These are phyloP conservation scores for Teleogryllus occipitalis DNA, from an alignment of 1,140 invertebrate genomes.

Conservation along the genomic window DNA sequence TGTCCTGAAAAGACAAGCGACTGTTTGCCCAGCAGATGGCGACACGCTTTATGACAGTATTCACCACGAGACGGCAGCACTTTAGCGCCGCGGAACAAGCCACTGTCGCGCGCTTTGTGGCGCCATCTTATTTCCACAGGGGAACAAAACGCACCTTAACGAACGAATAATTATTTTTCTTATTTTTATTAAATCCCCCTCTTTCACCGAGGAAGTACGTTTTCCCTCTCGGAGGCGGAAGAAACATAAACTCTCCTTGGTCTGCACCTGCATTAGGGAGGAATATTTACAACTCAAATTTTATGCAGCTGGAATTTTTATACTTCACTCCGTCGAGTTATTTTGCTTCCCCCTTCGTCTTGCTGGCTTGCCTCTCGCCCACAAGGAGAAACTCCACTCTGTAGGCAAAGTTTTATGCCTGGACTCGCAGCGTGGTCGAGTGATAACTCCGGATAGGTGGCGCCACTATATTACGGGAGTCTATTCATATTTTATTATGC, in stretches of 20 bases:
- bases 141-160: not conserved
- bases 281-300: not conserved
- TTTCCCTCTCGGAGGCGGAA: not conserved
- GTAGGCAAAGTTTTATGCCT: not conserved
- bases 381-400: not conserved
- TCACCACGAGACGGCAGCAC: too few relatives aligned
- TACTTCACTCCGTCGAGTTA: not conserved
- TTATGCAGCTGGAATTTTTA: not conserved
- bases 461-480: not conserved
- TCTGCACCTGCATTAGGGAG: not conserved
- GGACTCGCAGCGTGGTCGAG: not conserved
- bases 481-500: slow-evolving; percentile 6
- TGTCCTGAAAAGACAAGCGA: too few relatives aligned
- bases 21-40: too few relatives aligned
- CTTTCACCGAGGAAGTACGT: not conserved
- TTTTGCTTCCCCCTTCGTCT: not conserved
- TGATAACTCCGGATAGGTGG: not conserved
- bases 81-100: too few relatives aligned
- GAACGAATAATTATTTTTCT: not conserved
- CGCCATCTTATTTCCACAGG: not conserved
- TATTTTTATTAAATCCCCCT: not conserved
- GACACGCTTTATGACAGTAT: too few relatives aligned
- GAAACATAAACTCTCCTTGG: not conserved
- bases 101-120: too few relatives aligned
- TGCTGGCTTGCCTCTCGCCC: not conserved